These are phyloP conservation scores for Nothoprocta pentlandii DNA, from an alignment of 2,113 vertebrate genomes.

Conservation along the genomic window DNA sequence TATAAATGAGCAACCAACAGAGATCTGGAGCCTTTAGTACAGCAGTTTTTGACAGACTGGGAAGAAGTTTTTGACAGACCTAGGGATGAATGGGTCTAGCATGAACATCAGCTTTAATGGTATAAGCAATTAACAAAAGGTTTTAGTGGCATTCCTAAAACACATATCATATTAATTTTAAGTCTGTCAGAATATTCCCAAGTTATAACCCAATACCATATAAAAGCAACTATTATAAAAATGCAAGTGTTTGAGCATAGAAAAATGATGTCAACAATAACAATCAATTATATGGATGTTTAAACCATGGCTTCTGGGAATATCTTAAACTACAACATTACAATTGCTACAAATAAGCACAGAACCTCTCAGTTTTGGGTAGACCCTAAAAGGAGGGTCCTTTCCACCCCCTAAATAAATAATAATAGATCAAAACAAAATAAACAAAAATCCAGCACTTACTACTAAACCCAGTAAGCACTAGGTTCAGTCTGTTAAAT, in stretches of 20 bases:
- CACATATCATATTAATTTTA: not conserved
- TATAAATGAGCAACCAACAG: not conserved
- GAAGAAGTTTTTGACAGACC: not conserved
- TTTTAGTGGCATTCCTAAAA: not conserved
- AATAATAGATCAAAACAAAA: too few relatives aligned
- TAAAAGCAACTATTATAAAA: not conserved
- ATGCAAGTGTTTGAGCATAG: not conserved
- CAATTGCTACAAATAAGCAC: not conserved
- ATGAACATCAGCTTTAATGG: not conserved
- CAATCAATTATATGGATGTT: too few relatives aligned
- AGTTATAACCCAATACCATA: not conserved
- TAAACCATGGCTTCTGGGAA: not conserved
- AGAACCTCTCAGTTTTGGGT: not conserved
- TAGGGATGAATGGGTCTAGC: not conserved
- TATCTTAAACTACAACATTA: fast-evolving
- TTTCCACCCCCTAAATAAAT: too few relatives aligned
- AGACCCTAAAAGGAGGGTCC: not conserved
- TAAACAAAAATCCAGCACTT: not conserved
- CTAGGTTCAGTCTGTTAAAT: not conserved
- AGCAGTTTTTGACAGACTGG: not conserved
- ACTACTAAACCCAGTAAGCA: not conserved
- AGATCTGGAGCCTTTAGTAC: not conserved
- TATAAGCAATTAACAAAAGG: not conserved
- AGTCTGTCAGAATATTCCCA: not conserved
- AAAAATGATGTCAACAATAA: not conserved